These are phyloP conservation scores for Mustelus asterias DNA, from an alignment of 2,113 vertebrate genomes.

Conservation along the genomic window DNA sequence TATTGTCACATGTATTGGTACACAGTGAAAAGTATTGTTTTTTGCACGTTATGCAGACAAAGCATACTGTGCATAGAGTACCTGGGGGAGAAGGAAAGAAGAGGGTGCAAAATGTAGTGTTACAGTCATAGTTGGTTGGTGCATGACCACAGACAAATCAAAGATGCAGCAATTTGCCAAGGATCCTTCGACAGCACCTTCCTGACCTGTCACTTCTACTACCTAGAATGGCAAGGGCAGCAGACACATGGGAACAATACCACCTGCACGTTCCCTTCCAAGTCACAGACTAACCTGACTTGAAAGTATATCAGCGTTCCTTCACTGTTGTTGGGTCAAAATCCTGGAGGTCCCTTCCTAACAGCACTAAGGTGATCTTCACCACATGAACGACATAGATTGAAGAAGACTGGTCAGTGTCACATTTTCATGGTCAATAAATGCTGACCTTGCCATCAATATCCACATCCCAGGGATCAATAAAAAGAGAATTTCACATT, in stretches of 20 bases:
- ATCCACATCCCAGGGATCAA: neutral
- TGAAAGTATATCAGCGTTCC: neutral
- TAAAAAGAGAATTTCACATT: neutral
- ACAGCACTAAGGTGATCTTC: neutral
- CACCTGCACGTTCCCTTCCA: neutral
- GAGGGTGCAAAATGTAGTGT: too few relatives aligned
- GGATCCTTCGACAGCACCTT: too few relatives aligned
- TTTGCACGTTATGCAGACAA: too few relatives aligned
- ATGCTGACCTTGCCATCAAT: neutral
- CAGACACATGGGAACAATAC: neutral
- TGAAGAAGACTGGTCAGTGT: neutral
- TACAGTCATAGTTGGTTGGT: too few relatives aligned
- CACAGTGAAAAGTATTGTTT: too few relatives aligned
- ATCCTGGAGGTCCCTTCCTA: neutral
- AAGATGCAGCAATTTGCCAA: too few relatives aligned
- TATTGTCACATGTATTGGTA: too few relatives aligned
- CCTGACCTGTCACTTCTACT: neutral
- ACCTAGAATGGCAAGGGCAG: neutral
- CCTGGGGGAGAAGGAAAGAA: too few relatives aligned
- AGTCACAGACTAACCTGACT: neutral
- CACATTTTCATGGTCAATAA: neutral
- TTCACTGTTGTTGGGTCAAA: neutral
- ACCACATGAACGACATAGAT: neutral
- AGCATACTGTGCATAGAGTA: too few relatives aligned
- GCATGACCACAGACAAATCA: too few relatives aligned